Percentiles rank a stretch among this genome's conserved stretches.
These are phyloP conservation scores for Agrotis puta DNA, from an alignment of 2,888 invertebrate genomes.

Conservation along the genomic window DNA sequence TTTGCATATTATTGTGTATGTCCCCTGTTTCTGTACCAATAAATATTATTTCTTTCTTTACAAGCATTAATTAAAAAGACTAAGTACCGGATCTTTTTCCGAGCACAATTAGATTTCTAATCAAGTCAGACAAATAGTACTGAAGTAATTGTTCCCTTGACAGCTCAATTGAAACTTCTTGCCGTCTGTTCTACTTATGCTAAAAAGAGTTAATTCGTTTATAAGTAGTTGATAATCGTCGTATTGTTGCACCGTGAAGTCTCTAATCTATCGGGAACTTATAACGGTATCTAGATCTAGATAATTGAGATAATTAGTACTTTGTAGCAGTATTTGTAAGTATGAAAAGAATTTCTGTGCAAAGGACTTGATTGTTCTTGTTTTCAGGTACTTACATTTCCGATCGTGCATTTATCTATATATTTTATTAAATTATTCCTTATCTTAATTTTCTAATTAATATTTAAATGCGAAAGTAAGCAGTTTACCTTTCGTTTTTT, in stretches of 20 bases:
- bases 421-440: too few relatives aligned
- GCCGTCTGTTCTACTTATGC: conserved; percentile 57
- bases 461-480: too few relatives aligned
- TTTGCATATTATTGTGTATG: too few relatives aligned
- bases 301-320: conserved; percentile 17
- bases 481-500: too few relatives aligned
- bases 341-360: not conserved
- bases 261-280: conserved; percentile 37
- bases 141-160: conserved; percentile 46
- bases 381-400: too few relatives aligned
- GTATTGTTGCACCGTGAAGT: conserved; percentile 61
- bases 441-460: too few relatives aligned
- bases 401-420: too few relatives aligned
- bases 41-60: too few relatives aligned
- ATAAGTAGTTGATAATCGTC: conserved; percentile 56
- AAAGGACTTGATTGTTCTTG: not conserved
- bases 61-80: not conserved
- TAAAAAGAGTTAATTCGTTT: conserved; percentile 64
- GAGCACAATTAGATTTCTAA: conserved; percentile 51
- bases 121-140: conserved; percentile 35
- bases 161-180: conserved; percentile 56
- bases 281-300: conserved; percentile 19
- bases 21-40: too few relatives aligned
- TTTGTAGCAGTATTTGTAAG: not conserved
- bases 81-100: conserved; percentile 1